Percentiles rank a stretch among this genome's conserved stretches.
Conservation (phyloP, 2,113 vertebrate species). For the Corythornis vintsioides region DNA sequence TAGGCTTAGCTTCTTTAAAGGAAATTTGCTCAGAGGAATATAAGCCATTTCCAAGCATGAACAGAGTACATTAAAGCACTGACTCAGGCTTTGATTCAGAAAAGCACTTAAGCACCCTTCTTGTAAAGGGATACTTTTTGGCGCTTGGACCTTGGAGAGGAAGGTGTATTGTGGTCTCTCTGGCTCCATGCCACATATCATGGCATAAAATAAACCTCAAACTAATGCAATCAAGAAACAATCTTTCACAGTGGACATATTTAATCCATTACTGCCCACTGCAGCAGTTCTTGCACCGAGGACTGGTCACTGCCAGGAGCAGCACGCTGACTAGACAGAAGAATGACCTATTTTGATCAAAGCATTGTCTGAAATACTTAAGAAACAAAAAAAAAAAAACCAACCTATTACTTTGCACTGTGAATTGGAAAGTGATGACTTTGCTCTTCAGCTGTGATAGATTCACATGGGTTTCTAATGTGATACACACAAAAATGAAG, state of each 20-base stretch:
- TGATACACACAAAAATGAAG: background rate
- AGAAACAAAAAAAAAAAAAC: background rate
- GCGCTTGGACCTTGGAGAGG: slow-evolving; percentile 21
- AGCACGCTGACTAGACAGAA: background rate
- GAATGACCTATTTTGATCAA: slow-evolving; percentile 31
- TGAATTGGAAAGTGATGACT: background rate
- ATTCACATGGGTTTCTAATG: background rate
- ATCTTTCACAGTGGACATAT: slow-evolving; percentile 36
- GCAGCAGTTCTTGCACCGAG: slow-evolving; percentile 37
- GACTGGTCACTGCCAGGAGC: background rate
- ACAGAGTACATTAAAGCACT: slow-evolving; percentile 55
- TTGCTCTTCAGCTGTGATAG: background rate
- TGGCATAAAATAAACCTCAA: slow-evolving; percentile 49
- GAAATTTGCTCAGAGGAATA: slow-evolving; percentile 57
- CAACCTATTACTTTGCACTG: background rate
- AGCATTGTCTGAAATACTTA: background rate
- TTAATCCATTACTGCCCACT: slow-evolving; percentile 48
- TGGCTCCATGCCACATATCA: background rate
- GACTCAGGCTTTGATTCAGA: slow-evolving; percentile 70
- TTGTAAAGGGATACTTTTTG: slow-evolving; percentile 61
- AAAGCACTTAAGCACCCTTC: slow-evolving; percentile 70
- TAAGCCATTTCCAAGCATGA: slow-evolving; percentile 56
- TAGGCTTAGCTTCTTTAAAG: slow-evolving; percentile 49
- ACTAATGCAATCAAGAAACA: slow-evolving; percentile 42
- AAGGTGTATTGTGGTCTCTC: slow-evolving; percentile 50